phyloP scores from a whole-genome alignment of 2,797 vertebrate species.

The Mus minutoides region DNA sequence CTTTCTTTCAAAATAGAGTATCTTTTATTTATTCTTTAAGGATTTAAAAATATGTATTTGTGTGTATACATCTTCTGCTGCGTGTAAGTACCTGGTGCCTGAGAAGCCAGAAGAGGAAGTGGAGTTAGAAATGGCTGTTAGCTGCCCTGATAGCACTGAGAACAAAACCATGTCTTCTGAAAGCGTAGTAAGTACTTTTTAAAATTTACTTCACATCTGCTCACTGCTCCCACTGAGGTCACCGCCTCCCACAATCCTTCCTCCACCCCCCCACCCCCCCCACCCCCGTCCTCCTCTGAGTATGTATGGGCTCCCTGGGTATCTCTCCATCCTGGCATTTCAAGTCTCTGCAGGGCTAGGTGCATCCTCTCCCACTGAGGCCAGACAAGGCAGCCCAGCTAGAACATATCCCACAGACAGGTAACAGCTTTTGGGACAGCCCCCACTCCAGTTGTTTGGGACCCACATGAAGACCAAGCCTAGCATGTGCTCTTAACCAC shows the following conservation, averaged over 20 bases:
- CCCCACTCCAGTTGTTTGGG: background rate
- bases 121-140: background rate
- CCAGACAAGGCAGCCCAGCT: background rate
- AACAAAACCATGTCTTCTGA: background rate
- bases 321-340: background rate
- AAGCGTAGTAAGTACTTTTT: background rate
- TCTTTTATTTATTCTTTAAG: background rate
- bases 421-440: background rate
- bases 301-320: background rate
- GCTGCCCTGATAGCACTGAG: background rate
- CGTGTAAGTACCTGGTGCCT: background rate
- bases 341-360: background rate
- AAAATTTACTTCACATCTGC: background rate
- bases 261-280: too few species aligned
- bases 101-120: background rate
- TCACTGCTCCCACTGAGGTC: background rate
- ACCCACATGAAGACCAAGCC: background rate
- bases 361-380: background rate
- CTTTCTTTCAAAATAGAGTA: background rate
- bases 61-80: background rate
- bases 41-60: background rate
- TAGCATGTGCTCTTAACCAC: background rate
- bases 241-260: too few species aligned
- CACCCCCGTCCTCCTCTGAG: too few species aligned
- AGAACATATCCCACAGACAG: background rate